Base-by-base conservation (phyloP, 2,888 invertebrate genomes). In the Tachina fera region DNA sequence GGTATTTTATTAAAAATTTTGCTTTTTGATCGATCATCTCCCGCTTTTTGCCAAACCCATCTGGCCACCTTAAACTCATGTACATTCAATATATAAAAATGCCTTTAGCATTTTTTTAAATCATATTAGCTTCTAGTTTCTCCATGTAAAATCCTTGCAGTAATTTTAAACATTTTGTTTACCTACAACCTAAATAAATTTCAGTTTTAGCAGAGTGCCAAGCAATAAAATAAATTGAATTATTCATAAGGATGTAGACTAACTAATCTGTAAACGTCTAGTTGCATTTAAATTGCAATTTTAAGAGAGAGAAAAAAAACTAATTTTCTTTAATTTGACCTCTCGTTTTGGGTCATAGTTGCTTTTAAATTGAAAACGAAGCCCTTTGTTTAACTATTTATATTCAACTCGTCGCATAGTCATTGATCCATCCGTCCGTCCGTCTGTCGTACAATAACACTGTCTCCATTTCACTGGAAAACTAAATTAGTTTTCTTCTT, bases 401-500 rank as follows among this genome's bases (percentile, higher is more conserved):
- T 58, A 31, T 47, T 67, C 41, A 49, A 43, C 41, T 51, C 10
- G 31, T 63, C 22, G 39, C 5, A 39, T 19, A 60, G 16, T 49
- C 61, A 53, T 41, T 53, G 49, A 43, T 49, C n/a, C 19, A n/a
- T 22, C 22, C n/a, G 39, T 19, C 10, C 13, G 43, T 53, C 19
- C 14, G 39, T 1, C 16, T 0, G 16, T 45, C 41, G 31, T 31
- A 31, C 60, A 13, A 41, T 45, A 70, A 31, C 45, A 61, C 53
- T 78, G 78, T 68, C 68, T 74, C 47, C 72, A 78, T 68, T 83
- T 68, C 53, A 41, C 16, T 74, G 19, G 74, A 68, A 83, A 68
- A 60, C 53, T 74, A 83, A 78, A 78, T 83, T 78, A 74, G 68
- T 78, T 83, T 83, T 60, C 56, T 83, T 51, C 56, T 53, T 53